Evolutionary conservation across 2,797 vertebrate genomes (phyloP).

Genomic region (Malurus splendens): DNA sequence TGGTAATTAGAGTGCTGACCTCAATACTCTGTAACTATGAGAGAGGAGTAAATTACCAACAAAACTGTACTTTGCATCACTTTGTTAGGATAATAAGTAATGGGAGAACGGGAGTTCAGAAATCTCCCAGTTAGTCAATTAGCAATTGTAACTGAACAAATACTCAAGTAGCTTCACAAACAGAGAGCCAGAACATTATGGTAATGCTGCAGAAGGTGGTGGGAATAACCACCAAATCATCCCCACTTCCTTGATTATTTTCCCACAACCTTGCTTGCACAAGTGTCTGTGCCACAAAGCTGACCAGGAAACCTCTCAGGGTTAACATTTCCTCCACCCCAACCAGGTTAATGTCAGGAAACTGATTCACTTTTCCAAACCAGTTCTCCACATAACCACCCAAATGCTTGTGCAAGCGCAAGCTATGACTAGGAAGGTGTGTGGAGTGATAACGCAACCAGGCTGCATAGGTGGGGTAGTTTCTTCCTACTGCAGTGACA

Average conservation of each 20-base stretch:
- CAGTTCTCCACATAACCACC: not conserved
- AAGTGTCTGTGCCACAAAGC: not conserved
- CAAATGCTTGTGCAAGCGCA: not conserved
- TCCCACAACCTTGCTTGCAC: not conserved
- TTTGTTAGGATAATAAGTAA: not conserved
- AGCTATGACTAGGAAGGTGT: not conserved
- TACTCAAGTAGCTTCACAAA: not conserved
- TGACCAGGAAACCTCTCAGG: not conserved
- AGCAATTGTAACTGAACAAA: not conserved
- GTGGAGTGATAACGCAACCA: rapidly evolving
- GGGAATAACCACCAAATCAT: not conserved
- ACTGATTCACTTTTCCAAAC: not conserved
- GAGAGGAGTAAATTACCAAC: not conserved
- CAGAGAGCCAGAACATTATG: not conserved
- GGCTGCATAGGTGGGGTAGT: not conserved
- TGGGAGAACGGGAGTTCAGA: not conserved
- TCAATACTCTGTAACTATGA: not conserved
- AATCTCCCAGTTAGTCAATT: not conserved
- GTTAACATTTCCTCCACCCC: not conserved
- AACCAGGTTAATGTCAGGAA: not conserved
- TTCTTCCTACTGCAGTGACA: not conserved
- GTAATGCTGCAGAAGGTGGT: not conserved
- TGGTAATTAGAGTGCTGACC: not conserved
- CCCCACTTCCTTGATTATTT: not conserved
- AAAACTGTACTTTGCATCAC: not conserved